phyloP scores from a whole-genome alignment of 2,888 invertebrate genomes.

The Sarcophaga rosellei region DNA sequence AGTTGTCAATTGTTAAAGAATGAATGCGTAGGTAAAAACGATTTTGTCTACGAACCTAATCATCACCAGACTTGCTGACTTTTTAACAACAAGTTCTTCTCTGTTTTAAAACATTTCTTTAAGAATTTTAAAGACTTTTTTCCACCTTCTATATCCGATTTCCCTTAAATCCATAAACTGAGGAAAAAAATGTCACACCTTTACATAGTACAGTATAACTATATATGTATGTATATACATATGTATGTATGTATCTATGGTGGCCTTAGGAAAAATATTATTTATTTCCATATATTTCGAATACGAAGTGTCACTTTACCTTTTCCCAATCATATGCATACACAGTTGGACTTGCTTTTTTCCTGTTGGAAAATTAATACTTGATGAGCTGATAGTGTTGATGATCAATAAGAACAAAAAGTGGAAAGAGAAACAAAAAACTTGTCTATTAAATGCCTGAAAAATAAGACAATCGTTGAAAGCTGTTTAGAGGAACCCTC shows the following conservation, averaged over 20 bases:
- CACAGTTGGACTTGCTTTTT: background rate
- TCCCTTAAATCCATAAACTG: constrained; percentile 43
- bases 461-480: constrained; percentile 64
- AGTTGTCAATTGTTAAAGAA: constrained; percentile 31
- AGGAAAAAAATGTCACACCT: constrained; percentile 65
- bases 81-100: constrained; percentile 26
- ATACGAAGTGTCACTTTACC: constrained; percentile 57
- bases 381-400: constrained; percentile 64
- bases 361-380: constrained; percentile 55
- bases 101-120: constrained; percentile 13
- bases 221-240: no score
- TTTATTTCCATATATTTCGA: constrained; percentile 45
- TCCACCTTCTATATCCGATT: constrained; percentile 65
- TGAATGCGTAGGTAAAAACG: constrained; percentile 57
- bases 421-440: constrained; percentile 3
- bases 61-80: constrained; percentile 63
- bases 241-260: no score
- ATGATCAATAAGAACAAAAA: constrained; percentile 54
- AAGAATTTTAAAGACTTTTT: constrained; percentile 2
- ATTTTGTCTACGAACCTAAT: background rate
- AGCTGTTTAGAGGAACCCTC: constrained; percentile 44
- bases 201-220: constrained; percentile 9
- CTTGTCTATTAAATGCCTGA: constrained; percentile 33
- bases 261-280: constrained; percentile 30
- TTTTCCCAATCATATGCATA: background rate